Conservation (phyloP, 2,888 invertebrate species). For the Dryobotodes eremita region DNA sequence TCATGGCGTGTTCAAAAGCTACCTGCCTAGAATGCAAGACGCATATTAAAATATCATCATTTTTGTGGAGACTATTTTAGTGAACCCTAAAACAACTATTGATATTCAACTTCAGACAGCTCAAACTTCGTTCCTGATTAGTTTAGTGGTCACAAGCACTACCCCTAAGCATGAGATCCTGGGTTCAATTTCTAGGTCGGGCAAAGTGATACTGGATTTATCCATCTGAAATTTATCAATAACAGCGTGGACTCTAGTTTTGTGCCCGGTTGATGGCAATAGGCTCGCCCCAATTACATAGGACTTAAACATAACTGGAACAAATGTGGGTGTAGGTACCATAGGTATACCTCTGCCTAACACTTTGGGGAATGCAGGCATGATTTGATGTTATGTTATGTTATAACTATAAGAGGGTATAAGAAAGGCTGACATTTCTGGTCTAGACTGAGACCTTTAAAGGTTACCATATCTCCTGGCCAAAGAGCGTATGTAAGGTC, state of each 20-base stretch:
- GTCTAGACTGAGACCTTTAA: constrained; percentile 38
- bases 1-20: background rate
- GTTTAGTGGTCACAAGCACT: background rate
- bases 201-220: background rate
- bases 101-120: background rate
- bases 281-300: background rate
- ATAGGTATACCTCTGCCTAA: too few relatives aligned
- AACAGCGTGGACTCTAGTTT: background rate
- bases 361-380: rapidly evolving
- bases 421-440: constrained; percentile 19
- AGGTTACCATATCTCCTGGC: constrained; percentile 20
- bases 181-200: background rate
- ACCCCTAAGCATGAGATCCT: background rate
- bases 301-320: background rate
- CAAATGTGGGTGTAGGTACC: background rate
- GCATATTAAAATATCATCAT: too few relatives aligned
- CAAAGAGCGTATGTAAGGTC: background rate
- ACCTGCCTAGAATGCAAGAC: background rate
- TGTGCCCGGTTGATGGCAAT: background rate
- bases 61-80: background rate
- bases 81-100: background rate
- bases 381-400: too few relatives aligned
- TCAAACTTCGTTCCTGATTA: background rate
- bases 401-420: background rate
- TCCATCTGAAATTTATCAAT: background rate